These are phyloP conservation scores for Ceyx cyanopectus DNA, from an alignment of 2,113 vertebrate genomes.

Conservation along the genomic window DNA sequence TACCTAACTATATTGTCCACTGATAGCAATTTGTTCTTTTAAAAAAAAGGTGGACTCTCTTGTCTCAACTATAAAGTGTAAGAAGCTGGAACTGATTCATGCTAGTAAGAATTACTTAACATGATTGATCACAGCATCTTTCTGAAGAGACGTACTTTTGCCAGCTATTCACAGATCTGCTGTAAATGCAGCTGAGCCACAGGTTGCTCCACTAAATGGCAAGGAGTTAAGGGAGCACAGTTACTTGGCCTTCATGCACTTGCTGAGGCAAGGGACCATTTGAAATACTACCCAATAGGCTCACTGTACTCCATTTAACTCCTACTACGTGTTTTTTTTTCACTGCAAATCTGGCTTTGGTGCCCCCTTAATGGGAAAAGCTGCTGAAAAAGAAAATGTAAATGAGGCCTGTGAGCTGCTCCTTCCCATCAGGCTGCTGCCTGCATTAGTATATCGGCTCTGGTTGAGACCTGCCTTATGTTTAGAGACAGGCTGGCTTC, in stretches of 20 bases:
- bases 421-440: neutral
- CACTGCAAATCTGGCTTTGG: neutral
- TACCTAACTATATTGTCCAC: neutral
- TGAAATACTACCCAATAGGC: neutral
- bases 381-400: neutral
- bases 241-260: neutral
- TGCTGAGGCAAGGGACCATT: neutral
- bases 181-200: neutral
- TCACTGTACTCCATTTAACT: accelerated
- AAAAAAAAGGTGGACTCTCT: neutral
- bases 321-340: neutral
- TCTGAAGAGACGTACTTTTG: neutral
- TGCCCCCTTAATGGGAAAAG: neutral
- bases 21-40: neutral
- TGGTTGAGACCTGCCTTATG: neutral
- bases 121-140: neutral
- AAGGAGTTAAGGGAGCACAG: neutral
- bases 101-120: neutral
- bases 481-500: neutral
- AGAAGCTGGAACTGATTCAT: neutral
- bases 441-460: neutral
- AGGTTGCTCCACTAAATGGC: neutral
- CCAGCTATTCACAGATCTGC: neutral
- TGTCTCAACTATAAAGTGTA: neutral
- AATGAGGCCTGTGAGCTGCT: neutral